Conservation (phyloP, 2,113 vertebrate genomes). For the Thunnus maccoyii region DNA sequence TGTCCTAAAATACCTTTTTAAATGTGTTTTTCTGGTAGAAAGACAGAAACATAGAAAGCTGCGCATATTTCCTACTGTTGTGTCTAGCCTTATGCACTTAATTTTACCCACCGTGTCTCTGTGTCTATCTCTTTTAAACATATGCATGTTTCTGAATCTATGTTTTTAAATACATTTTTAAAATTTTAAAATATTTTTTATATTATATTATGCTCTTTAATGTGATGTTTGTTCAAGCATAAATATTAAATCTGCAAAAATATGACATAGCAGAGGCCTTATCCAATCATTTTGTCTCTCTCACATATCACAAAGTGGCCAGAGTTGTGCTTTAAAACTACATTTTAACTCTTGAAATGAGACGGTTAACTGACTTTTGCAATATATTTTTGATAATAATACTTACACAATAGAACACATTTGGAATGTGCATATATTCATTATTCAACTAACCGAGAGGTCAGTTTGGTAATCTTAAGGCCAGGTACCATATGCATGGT, state of each 20-base stretch:
- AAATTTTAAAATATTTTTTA: too few relatives aligned
- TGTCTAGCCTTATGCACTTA: background rate
- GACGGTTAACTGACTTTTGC: background rate
- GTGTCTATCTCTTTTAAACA: background rate
- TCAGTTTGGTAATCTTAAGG: background rate
- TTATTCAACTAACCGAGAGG: background rate
- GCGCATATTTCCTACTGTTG: background rate
- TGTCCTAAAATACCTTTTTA: conserved; percentile 10
- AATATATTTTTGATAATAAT: too few relatives aligned
- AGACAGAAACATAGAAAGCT: background rate
- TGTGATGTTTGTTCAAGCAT: background rate
- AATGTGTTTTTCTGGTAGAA: background rate
- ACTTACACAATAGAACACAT: background rate
- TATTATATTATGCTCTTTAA: background rate
- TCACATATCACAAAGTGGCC: background rate
- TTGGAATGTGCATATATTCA: background rate
- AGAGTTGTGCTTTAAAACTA: background rate
- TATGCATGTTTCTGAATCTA: too few relatives aligned
- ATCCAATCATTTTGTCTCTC: background rate
- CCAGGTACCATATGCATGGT: conserved; percentile 1
- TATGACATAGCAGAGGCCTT: background rate
- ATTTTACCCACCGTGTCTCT: background rate
- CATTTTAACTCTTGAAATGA: background rate
- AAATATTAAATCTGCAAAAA: background rate
- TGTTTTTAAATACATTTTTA: too few relatives aligned